Evolutionary conservation across 2,888 invertebrate species (phyloP).

Genomic region (Sarcophaga subvicina): DNA sequence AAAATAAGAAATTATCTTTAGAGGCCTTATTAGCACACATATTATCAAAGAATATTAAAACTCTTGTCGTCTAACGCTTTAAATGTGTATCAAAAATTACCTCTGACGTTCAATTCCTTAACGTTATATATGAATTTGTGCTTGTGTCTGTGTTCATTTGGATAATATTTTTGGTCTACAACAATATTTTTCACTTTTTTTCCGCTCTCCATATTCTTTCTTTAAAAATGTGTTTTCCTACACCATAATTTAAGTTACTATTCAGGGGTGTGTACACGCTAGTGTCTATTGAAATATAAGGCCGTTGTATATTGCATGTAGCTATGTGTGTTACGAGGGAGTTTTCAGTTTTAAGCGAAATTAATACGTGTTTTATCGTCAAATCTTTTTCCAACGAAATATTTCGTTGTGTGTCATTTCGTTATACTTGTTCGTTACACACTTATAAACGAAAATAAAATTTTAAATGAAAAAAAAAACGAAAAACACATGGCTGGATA

Average conservation of each 20-base stretch:
- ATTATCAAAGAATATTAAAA: too few species aligned
- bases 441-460: slow-evolving; percentile 5
- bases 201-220: too few species aligned
- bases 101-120: too few species aligned
- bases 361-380: slow-evolving; percentile 81
- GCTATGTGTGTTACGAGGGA: slow-evolving; percentile 38
- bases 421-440: slow-evolving; percentile 60
- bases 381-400: slow-evolving; percentile 72
- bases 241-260: slow-evolving; percentile 6
- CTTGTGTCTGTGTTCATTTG: too few species aligned
- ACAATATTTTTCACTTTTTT: too few species aligned
- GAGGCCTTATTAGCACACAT: too few species aligned
- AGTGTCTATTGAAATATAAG: slow-evolving; percentile 7
- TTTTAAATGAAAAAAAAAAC: slow-evolving; percentile 3
- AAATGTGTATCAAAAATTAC: too few species aligned
- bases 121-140: too few species aligned
- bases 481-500: neutral
- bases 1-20: too few species aligned
- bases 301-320: neutral
- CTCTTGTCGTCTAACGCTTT: too few species aligned
- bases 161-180: too few species aligned
- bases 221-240: too few species aligned
- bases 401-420: slow-evolving; percentile 24
- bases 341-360: slow-evolving; percentile 72
- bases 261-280: slow-evolving; percentile 16